Evolutionary conservation across 2,797 vertebrate species (phyloP), one percentile per base, ranked within the genome.

Genomic region (Siniperca obscura): DNA sequence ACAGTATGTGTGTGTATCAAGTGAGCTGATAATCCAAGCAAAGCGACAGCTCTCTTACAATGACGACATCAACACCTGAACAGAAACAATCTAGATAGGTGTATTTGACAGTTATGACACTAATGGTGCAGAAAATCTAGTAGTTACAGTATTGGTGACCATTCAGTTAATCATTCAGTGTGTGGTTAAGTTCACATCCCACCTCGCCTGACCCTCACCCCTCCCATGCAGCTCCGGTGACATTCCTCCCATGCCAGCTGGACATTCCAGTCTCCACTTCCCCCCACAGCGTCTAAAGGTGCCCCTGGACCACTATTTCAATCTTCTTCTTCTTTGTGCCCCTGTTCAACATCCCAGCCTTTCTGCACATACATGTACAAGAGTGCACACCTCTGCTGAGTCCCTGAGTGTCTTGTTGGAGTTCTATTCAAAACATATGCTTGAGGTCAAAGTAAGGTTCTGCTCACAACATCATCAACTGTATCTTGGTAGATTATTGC

Each of bases 211-310:
- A 74, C 72, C 80, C 83, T 25, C 77, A 21, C 76, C 62, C 67
- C 76, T 78, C 86, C 56, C 38, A 13, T 78, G 68, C 80, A 74
- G 73, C 60, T 87, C 72, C 27, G 2, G 77, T 84, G 86, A 88
- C 90, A 92, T 94, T 94, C 94, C 91, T 90, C 50, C 73, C 86
- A 67, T 92, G 78, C 90, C 91, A 90, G 79, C 85, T 89, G 89
- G 89, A 90, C 90, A 93, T 94, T 94, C 92, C 90, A 72, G 77
- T 69, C 82, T 73, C 78, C 50, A 30, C 80, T 61, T 70, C 74
- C 83, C 64, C 80, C 61, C 44, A 67, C 80, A 22, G 55, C 2
- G 40, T 84, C 83, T 80, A 83, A 76, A 78, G 83, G 78, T 87
- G 80, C 69, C 65, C 57, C 67, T 19, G 40, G 34, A 79, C 82